phyloP scores from a whole-genome alignment of 1,140 invertebrate genomes.

The Orchestia grillus region DNA sequence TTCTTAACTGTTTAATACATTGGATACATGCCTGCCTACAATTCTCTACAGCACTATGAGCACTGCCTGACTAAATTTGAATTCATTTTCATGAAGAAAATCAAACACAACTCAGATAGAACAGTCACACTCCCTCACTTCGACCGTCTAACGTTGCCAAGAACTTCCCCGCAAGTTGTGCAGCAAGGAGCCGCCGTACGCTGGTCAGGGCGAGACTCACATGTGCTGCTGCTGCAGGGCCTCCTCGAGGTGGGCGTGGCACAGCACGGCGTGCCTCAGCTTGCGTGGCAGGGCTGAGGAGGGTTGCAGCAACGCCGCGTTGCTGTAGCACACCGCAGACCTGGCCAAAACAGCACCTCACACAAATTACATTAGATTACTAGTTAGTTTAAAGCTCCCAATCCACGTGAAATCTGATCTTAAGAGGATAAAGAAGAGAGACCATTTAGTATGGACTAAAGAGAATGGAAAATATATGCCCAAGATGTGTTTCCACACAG shows the following conservation, averaged over 20 bases:
- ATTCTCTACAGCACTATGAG: no score
- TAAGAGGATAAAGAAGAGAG: no score
- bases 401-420: no score
- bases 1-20: no score
- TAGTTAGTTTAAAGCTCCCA: no score
- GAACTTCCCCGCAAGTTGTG: background rate
- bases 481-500: no score
- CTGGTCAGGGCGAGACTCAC: conserved; percentile 72
- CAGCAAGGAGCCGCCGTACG: background rate
- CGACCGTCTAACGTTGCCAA: background rate
- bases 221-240: conserved; percentile 78
- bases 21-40: no score
- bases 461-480: no score
- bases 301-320: conserved; percentile 78
- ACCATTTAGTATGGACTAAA: no score
- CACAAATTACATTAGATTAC: no score
- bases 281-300: conserved; percentile 75
- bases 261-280: conserved; percentile 79
- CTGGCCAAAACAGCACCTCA: conserved; percentile 50
- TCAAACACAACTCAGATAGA: background rate
- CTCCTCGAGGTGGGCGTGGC: conserved; percentile 79
- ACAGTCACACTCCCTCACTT: background rate
- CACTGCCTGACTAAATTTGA: no score
- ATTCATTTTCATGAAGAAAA: no score
- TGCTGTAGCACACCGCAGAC: conserved; percentile 78